Evolutionary conservation across 1,140 invertebrate species (phyloP).

Genomic region (Pseudachorutes palmiensis): DNA sequence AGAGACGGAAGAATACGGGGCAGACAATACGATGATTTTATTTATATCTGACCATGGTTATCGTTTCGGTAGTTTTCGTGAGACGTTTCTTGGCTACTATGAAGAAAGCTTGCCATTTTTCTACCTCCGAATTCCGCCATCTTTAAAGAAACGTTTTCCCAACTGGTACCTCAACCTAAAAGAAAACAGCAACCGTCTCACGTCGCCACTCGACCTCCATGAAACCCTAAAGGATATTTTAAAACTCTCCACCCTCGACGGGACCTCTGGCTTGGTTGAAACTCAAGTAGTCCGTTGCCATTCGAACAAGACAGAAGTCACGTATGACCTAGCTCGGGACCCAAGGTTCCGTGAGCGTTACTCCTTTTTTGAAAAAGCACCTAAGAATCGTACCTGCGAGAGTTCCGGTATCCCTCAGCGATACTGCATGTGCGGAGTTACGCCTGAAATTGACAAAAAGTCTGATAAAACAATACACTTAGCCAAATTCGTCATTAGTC

Average conservation of each 20-base stretch:
- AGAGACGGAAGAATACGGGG: constrained; percentile 5
- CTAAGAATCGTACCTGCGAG: constrained; percentile 33
- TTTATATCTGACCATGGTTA: constrained; percentile 39
- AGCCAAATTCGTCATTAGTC: constrained; percentile 20
- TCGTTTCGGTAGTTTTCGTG: constrained; percentile 33
- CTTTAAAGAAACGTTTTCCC: constrained; percentile 14
- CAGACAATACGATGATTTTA: constrained; percentile 32
- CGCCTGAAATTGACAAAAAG: constrained; percentile 12
- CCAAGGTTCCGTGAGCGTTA: neutral
- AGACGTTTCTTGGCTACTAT: constrained; percentile 37
- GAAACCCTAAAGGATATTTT: constrained; percentile 30
- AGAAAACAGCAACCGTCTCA: constrained; percentile 29
- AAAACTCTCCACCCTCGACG: neutral
- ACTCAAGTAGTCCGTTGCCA: neutral
- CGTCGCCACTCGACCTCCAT: constrained; percentile 36
- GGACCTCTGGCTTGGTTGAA: neutral
- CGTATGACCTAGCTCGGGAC: neutral
- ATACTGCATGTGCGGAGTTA: constrained; percentile 36
- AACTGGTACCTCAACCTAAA: constrained; percentile 22
- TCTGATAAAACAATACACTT: constrained; percentile 19
- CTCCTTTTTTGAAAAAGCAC: constrained; percentile 32
- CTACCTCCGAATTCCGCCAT: constrained; percentile 31
- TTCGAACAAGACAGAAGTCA: neutral
- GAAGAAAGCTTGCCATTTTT: constrained; percentile 39
- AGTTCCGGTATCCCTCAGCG: constrained; percentile 23